phyloP scores from a whole-genome alignment of 2,888 invertebrate species.

The Metellina segmentata region DNA sequence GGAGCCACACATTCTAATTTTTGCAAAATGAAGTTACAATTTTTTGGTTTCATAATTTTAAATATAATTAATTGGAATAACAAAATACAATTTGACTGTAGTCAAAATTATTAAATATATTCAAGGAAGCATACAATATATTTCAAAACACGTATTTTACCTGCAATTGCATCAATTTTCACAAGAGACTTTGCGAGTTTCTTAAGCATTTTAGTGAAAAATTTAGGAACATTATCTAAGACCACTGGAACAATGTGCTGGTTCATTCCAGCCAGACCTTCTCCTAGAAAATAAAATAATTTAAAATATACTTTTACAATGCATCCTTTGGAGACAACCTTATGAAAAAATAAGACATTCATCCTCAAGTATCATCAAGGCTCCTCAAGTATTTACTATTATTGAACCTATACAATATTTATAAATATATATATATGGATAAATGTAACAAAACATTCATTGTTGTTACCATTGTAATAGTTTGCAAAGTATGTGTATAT shows the following conservation, averaged over 20 bases:
- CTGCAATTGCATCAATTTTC: slow-evolving; percentile 22
- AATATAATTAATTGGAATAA: too few species aligned
- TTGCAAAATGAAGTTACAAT: too few species aligned
- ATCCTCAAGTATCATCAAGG: neutral
- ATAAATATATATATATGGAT: neutral
- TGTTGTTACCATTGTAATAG: neutral
- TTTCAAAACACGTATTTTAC: slow-evolving; percentile 19
- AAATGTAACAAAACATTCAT: neutral
- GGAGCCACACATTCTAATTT: too few species aligned
- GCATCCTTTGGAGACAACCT: neutral
- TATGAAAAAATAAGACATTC: neutral
- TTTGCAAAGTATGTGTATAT: too few species aligned
- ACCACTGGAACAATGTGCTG: slow-evolving; percentile 5
- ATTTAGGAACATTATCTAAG: slow-evolving; percentile 42
- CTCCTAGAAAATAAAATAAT: neutral
- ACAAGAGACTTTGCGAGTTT: slow-evolving; percentile 24
- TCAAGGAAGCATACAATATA: neutral
- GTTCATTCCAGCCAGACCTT: neutral
- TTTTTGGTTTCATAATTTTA: neutral
- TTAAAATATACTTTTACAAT: neutral
- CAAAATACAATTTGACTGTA: too few species aligned
- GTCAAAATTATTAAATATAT: too few species aligned
- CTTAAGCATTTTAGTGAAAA: slow-evolving; percentile 29
- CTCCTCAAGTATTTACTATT: neutral
- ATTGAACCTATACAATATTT: too few species aligned